Conservation (phyloP, 2,113 vertebrate genomes). For the Petromus typicus region DNA sequence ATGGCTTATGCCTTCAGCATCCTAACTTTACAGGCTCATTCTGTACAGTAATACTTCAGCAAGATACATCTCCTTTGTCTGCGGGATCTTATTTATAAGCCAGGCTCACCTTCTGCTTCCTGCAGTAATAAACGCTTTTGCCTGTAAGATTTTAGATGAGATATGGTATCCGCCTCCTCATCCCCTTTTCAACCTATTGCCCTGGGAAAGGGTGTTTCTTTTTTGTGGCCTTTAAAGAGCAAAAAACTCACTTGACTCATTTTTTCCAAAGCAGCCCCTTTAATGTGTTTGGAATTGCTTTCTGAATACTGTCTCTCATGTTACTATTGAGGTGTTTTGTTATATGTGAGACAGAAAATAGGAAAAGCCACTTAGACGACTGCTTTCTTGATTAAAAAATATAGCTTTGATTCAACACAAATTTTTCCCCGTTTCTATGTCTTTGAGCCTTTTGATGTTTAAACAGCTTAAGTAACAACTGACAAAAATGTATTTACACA, state of each 20-base stretch:
- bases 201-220: slow-evolving; percentile 75
- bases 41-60: slow-evolving; percentile 80
- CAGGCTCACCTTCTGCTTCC: slow-evolving; percentile 82
- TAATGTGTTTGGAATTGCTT: slow-evolving; percentile 84
- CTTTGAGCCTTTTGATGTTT: slow-evolving; percentile 71
- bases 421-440: slow-evolving; percentile 65
- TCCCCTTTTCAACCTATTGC: slow-evolving; percentile 78
- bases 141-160: slow-evolving; percentile 86
- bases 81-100: slow-evolving; percentile 85
- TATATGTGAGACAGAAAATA: slow-evolving; percentile 81
- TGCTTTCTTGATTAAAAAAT: slow-evolving; percentile 77
- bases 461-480: slow-evolving; percentile 63
- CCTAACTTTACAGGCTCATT: slow-evolving; percentile 80
- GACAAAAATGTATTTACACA: slow-evolving; percentile 66
- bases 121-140: slow-evolving; percentile 82
- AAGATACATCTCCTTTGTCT: slow-evolving; percentile 83
- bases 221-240: slow-evolving; percentile 77
- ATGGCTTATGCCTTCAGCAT: slow-evolving; percentile 81
- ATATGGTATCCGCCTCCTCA: slow-evolving; percentile 79
- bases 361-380: slow-evolving; percentile 75
- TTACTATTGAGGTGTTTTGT: slow-evolving; percentile 74
- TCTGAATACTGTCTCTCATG: slow-evolving; percentile 82
- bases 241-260: slow-evolving; percentile 77
- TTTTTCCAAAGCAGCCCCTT: slow-evolving; percentile 83
- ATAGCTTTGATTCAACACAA: slow-evolving; percentile 74